Percentiles rank a stretch among this genome's conserved stretches.
Evolutionary conservation across 53 echinoderm and acorn worm species (phyloP).

Genomic region (Paelopatides confundens): DNA sequence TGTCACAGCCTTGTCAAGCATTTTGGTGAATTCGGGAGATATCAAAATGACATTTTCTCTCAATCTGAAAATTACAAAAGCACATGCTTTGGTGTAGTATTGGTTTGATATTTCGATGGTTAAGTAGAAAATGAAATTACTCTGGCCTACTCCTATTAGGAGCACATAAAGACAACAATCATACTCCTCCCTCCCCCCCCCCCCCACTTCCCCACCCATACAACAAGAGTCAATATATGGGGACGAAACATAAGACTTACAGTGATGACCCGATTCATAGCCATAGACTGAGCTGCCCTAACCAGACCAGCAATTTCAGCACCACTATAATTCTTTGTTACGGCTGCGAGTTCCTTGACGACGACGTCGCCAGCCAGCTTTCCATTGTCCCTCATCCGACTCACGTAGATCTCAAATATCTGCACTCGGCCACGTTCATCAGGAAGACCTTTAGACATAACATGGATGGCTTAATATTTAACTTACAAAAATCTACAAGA

Average conservation of each 20-base stretch:
- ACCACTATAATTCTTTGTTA: conserved; percentile 96
- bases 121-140: too few relatives aligned
- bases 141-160: too few relatives aligned
- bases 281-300: conserved; percentile 94
- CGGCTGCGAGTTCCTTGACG: conserved; percentile 71
- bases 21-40: too few relatives aligned
- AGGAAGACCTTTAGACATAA: conserved; percentile 71
- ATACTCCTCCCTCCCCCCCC: background rate
- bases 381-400: conserved; percentile 83
- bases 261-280: conserved; percentile 97
- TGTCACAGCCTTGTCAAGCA: too few relatives aligned
- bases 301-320: conserved; percentile 97
- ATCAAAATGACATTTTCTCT: too few relatives aligned
- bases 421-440: conserved; percentile 87
- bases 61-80: too few relatives aligned
- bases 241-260: conserved; percentile 33
- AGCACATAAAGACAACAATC: too few relatives aligned
- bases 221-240: background rate
- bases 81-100: too few relatives aligned
- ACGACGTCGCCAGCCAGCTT: conserved; percentile 81
- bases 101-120: too few relatives aligned
- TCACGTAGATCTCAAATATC: conserved; percentile 93
- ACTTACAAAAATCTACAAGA: too few relatives aligned
- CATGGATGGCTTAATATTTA: too few relatives aligned
- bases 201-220: too few relatives aligned